Evolutionary conservation across 2,888 invertebrate species (phyloP), one percentile per base, ranked within the genome.

Genomic region (Habroteleia sp.): DNA sequence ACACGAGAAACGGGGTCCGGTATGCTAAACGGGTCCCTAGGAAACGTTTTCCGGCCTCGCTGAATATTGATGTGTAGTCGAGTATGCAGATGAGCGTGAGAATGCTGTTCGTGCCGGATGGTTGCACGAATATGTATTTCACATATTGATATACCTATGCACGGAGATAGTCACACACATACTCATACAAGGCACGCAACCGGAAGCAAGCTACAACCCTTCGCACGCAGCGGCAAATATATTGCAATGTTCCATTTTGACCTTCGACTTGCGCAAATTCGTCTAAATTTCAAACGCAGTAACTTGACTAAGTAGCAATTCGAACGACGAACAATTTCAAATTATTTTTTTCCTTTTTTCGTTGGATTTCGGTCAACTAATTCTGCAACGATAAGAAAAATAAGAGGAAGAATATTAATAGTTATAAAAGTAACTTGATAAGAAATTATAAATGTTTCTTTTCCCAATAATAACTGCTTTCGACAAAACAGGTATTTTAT

Each of bases 61-160:
- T 83, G 85, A 84, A 85, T 85, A 85, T 86, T 85, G 85, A 86
- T 86, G 86, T 84, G 84, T 82, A 85, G 80, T 82, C 84, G 83
- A 76, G 80, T 86, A 85, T 87, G 87, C 84, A 85, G 84, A 87
- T 87, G 85, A 87, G 86, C 87, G 87, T 87, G 87, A 87, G 87
- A 87, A 87, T 86, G 82, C 83, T 80, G 81, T 83, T 82, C 84
- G 84, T 82, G 83, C 84, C 85, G 83, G 82, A 83, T 84, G 83
- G 83, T 81, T 80, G 79, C 77, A 80, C 81, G 82, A 80, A 80
- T 82, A 58, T 65, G 58, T 54, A 62, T 52, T 62, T 46, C 71
- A 71, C 46, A 54, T 71, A 71, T 71, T 71, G 52, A 62, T 71
- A 62, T 62, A 71, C 54, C 56, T 72, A 56, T 33, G 54, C 54